Evolutionary conservation across 2,888 invertebrate genomes (phyloP).

Genomic region (Colostygia pectinataria): DNA sequence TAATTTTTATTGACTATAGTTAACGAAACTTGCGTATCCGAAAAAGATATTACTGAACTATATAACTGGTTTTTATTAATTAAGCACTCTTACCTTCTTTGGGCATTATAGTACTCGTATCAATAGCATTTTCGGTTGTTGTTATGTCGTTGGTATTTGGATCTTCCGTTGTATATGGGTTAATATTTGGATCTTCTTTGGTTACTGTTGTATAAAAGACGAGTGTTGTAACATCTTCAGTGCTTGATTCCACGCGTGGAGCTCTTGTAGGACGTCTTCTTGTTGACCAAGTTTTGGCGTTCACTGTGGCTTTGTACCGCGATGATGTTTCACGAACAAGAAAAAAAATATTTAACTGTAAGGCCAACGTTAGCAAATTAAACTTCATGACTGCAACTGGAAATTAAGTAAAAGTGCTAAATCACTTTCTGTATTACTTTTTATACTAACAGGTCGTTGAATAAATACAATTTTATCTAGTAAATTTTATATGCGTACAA

Average conservation of each 20-base stretch:
- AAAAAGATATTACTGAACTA: too few relatives aligned
- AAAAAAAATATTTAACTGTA: conserved; percentile 3
- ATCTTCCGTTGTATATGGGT: not conserved
- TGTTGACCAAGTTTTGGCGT: too few relatives aligned
- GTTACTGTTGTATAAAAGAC: not conserved
- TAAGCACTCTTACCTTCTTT: conserved; percentile 1
- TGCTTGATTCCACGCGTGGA: not conserved
- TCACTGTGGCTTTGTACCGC: too few relatives aligned
- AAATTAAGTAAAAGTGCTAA: not conserved
- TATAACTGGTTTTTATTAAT: too few relatives aligned
- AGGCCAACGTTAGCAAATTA: not conserved
- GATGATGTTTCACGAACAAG: not conserved
- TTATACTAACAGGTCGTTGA: not conserved
- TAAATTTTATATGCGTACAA: conserved; percentile 1
- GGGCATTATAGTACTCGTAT: not conserved
- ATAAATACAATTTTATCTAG: conserved; percentile 2
- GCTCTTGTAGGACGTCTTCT: not conserved
- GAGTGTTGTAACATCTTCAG: not conserved
- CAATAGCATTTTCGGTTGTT: not conserved
- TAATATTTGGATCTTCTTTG: not conserved
- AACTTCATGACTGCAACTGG: conserved; percentile 5
- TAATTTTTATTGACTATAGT: too few relatives aligned
- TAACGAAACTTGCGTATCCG: too few relatives aligned
- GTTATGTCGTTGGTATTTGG: not conserved
- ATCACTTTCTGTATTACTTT: not conserved